Conservation (phyloP, 2,113 vertebrate genomes). For the Gopherus evgoodei region DNA sequence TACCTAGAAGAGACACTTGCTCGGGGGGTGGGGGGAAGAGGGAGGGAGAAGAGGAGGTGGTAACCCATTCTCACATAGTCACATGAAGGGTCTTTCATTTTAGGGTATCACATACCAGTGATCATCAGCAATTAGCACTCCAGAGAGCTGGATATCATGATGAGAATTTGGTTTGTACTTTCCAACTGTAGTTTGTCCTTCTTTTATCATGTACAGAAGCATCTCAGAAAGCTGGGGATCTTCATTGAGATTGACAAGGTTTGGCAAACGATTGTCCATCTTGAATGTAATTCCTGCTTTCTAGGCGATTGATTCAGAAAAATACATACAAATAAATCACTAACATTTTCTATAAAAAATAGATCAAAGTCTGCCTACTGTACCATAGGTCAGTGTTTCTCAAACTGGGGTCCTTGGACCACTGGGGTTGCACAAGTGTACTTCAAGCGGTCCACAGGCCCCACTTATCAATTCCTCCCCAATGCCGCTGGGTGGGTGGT, state of each 20-base stretch:
- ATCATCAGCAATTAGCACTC: conserved; percentile 91
- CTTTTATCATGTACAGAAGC: conserved; percentile 96
- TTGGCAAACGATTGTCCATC: conserved; percentile 92
- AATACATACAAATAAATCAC: too few relatives aligned
- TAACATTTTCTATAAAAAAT: background rate
- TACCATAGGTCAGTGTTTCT: background rate
- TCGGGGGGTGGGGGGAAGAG: fast-evolving
- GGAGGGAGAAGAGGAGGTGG: background rate
- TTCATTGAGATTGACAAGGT: conserved; percentile 96
- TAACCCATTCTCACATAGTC: background rate
- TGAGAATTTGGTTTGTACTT: conserved; percentile 81
- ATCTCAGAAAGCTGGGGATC: conserved; percentile 97
- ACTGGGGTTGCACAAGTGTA: too few relatives aligned
- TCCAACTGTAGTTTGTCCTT: conserved; percentile 92
- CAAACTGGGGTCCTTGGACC: too few relatives aligned
- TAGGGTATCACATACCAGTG: conserved; percentile 86
- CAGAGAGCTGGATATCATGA: conserved; percentile 93
- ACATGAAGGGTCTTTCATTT: background rate
- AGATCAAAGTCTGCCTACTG: background rate
- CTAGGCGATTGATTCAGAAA: conserved; percentile 70
- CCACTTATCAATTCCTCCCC: too few relatives aligned
- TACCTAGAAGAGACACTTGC: background rate
- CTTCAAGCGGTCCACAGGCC: too few relatives aligned
- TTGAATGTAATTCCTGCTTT: conserved; percentile 93
- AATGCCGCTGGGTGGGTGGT: too few relatives aligned